Evolutionary conservation across 2,888 invertebrate genomes (phyloP).

Genomic region (Acleris holmiana): DNA sequence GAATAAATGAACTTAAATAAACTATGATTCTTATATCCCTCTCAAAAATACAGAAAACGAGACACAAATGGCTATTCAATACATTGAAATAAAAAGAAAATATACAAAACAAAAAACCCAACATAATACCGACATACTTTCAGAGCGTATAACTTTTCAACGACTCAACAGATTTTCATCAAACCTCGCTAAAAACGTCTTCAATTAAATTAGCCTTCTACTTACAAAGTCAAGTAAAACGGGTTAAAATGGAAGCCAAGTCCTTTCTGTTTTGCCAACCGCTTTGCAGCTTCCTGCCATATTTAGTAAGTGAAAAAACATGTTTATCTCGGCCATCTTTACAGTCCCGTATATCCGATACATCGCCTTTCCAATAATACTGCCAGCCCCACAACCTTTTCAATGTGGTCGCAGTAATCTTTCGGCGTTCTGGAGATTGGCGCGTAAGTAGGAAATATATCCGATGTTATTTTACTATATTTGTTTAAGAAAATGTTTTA

Average conservation of each 20-base stretch:
- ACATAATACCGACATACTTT: no score
- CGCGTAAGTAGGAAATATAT: constrained; percentile 22
- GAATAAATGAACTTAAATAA: no score
- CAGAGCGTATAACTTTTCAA: no score
- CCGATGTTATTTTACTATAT: constrained; percentile 23
- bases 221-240: no score
- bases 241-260: constrained; percentile 8
- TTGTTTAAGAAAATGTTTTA: constrained; percentile 8
- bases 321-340: constrained; percentile 30
- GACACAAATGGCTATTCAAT: no score
- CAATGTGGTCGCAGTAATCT: constrained; percentile 28
- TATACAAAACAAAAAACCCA: no score
- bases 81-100: no score
- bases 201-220: no score
- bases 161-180: no score
- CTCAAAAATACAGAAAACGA: no score
- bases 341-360: constrained; percentile 19
- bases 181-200: no score
- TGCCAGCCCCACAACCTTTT: constrained; percentile 21
- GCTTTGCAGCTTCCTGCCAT: constrained; percentile 21
- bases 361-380: constrained; percentile 29
- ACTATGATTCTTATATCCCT: no score
- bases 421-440: constrained; percentile 24
- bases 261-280: constrained; percentile 16
- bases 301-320: constrained; percentile 36